A percentile compares a stretch with the other conserved stretches of the same genome.
Evolutionary conservation across 2,113 vertebrate species (phyloP).

Genomic region (Mus pahari): DNA sequence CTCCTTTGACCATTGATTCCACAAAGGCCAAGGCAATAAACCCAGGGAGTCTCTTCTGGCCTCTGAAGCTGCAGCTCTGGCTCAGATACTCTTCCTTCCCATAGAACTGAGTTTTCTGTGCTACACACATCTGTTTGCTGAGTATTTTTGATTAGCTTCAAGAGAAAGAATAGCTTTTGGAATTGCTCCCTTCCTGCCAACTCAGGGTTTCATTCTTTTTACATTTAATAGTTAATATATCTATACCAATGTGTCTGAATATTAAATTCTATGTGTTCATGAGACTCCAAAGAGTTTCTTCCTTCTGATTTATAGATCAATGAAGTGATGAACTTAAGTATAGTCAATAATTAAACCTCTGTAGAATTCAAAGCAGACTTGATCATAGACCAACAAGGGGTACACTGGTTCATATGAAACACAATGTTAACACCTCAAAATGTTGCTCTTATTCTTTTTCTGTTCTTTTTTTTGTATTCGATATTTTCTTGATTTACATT

Average conservation of each 20-base stretch:
- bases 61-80: neutral
- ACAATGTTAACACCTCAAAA: neutral
- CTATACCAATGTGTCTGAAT: neutral
- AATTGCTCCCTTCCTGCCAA: neutral
- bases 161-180: neutral
- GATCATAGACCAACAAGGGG: neutral
- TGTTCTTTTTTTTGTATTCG: too few species aligned
- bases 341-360: neutral
- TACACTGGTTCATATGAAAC: neutral
- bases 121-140: neutral
- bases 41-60: neutral
- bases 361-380: neutral
- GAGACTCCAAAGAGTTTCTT: neutral
- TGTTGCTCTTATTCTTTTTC: neutral
- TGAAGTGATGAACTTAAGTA: neutral
- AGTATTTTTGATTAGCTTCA: neutral
- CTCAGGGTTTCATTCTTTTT: too few species aligned
- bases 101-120: neutral
- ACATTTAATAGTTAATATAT: neutral
- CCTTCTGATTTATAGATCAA: neutral
- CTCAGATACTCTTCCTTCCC: neutral
- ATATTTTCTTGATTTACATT: too few species aligned
- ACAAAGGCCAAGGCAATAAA: fast-evolving
- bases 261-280: neutral
- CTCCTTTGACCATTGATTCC: neutral